Conservation (phyloP, 1,140 invertebrate species). For the Leptopilina boulardi region DNA sequence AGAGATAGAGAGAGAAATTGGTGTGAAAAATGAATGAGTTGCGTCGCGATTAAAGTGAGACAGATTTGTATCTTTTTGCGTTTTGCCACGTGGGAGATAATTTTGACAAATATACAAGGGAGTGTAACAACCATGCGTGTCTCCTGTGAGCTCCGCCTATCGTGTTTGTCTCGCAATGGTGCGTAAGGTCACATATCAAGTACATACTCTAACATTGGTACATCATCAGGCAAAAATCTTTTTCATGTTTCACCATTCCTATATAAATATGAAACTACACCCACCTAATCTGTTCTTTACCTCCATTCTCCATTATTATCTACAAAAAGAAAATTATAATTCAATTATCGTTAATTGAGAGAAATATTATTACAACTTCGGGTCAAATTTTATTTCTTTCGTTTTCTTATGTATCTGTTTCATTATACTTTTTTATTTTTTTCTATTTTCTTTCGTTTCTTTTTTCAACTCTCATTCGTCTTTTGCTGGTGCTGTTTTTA, state of each 20-base stretch:
- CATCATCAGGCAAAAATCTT: conserved; percentile 1
- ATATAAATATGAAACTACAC: background rate
- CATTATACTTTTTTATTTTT: too few species aligned
- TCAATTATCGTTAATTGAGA: too few species aligned
- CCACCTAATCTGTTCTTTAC: too few species aligned
- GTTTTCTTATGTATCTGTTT: too few species aligned
- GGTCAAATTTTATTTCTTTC: too few species aligned
- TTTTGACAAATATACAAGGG: conserved; percentile 27
- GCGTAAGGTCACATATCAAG: conserved; percentile 22
- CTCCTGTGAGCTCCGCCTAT: conserved; percentile 25
- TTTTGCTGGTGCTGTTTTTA: too few species aligned
- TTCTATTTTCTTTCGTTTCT: too few species aligned
- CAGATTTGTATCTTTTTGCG: conserved; percentile 2
- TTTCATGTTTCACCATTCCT: background rate
- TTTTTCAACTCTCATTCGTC: too few species aligned
- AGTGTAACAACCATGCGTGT: conserved; percentile 22
- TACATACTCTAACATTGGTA: conserved; percentile 19
- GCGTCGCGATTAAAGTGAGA: background rate
- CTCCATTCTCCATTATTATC: too few species aligned
- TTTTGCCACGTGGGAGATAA: conserved; percentile 22
- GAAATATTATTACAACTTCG: too few species aligned
- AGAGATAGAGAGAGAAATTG: background rate
- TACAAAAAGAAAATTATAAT: background rate
- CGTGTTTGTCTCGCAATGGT: conserved; percentile 25
- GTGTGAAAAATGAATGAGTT: conserved; percentile 4